These are phyloP conservation scores for Drepanosiphum platanoidis DNA, from an alignment of 2,888 invertebrate genomes.

Conservation along the genomic window DNA sequence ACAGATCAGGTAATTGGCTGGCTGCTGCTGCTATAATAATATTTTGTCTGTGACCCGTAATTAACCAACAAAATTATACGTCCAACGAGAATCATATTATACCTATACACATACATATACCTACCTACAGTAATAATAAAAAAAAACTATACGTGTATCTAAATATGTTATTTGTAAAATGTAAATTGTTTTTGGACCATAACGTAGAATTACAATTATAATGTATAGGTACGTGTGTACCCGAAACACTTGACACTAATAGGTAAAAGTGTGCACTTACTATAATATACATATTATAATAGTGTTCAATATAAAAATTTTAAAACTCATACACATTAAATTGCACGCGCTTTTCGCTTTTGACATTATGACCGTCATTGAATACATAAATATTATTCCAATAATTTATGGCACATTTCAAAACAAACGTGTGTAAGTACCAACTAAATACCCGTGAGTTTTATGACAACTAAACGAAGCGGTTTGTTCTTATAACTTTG, in stretches of 20 bases:
- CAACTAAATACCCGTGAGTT: too few relatives aligned
- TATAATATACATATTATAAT: too few relatives aligned
- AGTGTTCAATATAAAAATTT: neutral
- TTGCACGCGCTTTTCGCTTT: too few relatives aligned
- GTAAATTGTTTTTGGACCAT: neutral
- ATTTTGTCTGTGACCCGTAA: slow-evolving; percentile 43
- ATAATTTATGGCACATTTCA: neutral
- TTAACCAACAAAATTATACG: slow-evolving; percentile 50
- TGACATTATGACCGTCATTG: neutral
- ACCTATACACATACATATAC: neutral
- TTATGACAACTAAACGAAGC: too few relatives aligned
- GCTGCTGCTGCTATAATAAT: slow-evolving; percentile 13
- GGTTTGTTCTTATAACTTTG: neutral
- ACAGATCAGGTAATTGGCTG: slow-evolving; percentile 35
- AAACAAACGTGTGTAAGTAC: neutral
- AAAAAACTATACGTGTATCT: neutral
- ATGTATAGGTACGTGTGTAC: neutral
- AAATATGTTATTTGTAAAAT: slow-evolving; percentile 30
- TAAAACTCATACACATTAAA: neutral
- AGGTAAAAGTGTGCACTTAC: neutral
- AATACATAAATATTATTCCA: neutral
- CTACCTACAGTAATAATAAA: neutral
- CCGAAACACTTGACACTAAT: slow-evolving; percentile 18
- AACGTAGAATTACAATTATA: slow-evolving; percentile 20
- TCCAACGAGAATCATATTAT: neutral